Evolutionary conservation across 1,140 invertebrate species (phyloP).

Genomic region (Physella acuta): DNA sequence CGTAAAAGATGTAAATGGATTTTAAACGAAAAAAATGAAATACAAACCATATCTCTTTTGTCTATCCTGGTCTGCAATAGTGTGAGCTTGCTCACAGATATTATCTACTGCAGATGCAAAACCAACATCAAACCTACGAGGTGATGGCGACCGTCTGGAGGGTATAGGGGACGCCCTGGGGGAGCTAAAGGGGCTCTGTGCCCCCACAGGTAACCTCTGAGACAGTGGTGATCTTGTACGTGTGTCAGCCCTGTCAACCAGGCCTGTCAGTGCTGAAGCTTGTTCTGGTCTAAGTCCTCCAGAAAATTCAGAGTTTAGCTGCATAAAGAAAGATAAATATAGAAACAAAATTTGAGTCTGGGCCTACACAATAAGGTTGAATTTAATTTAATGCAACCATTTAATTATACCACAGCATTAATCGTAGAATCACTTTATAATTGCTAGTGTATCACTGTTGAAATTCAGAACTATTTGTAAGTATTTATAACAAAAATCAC

Average conservation of each 20-base stretch:
- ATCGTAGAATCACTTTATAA: too few species aligned
- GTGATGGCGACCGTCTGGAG: constrained; percentile 45
- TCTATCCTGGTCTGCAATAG: constrained; percentile 49
- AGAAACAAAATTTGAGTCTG: too few species aligned
- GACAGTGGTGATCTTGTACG: constrained; percentile 40
- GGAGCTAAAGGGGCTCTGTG: constrained; percentile 46
- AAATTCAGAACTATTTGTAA: too few species aligned
- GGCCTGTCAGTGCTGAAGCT: constrained; percentile 27
- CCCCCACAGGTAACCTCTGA: constrained; percentile 37
- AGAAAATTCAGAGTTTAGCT: constrained; percentile 49
- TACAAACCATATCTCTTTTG: constrained; percentile 44
- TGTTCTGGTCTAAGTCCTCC: constrained; percentile 48
- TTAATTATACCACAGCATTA: too few species aligned
- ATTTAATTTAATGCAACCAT: too few species aligned
- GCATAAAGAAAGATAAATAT: constrained; percentile 10
- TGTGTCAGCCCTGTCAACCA: constrained; percentile 21
- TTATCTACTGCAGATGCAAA: constrained; percentile 54
- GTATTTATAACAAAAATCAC: too few species aligned
- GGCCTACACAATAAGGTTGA: too few species aligned
- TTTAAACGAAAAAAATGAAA: not conserved
- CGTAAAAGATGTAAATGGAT: too few species aligned
- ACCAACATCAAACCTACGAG: constrained; percentile 46
- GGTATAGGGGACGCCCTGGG: constrained; percentile 43
- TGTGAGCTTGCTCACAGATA: constrained; percentile 52
- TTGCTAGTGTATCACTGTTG: too few species aligned